Evolutionary conservation across 2,888 invertebrate genomes (phyloP), one percentile per base, ranked within the genome.

Genomic region (Tanaodytes sp.): DNA sequence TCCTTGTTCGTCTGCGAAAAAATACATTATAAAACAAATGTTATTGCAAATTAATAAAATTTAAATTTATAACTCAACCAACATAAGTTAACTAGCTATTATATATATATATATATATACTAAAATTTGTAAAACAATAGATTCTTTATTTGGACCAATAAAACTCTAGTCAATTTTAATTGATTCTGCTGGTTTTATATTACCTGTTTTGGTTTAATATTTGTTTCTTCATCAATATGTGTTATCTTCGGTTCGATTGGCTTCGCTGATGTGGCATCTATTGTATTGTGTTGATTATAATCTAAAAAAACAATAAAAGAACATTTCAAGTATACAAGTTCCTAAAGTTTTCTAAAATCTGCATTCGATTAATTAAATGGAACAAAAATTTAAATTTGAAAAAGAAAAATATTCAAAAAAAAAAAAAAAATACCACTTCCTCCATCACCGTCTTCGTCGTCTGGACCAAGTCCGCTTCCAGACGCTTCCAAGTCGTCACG

Each of bases 401-500:
- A 39, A 33, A n/a, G n/a, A n/a, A 8, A 8, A 33, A 11, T 43
- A 16, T 31, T 6, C 20, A 27, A 12, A n/a, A n/a, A n/a, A n/a
- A n/a, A n/a, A n/a, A 20, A 4, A 8, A 36, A 43, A 43, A 71
- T 78, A 82, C 84, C 80, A 54, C 75, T 76, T 45, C 61, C 71
- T 27, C 79, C 81, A 61, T 84, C 84, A 27, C 88, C 88, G 79
- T 91, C 93, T 82, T 93, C 94, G 88, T 93, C 94, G 88, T 92
- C 92, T 72, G 92, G 91, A 74, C 94, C 94, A 87, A 90, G 91
- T 74, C 94, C 94, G 84, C 93, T 94, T 79, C 94, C 94, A 82
- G 94, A 94, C 82, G 93, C 92, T 87, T 94, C 94, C 76, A 90
- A 86, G 86, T 93, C 93, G 85, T 90, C 89, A 82, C 89, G 90